Conservation (phyloP, 2,888 invertebrate species). For the Coenonympha arcania region DNA sequence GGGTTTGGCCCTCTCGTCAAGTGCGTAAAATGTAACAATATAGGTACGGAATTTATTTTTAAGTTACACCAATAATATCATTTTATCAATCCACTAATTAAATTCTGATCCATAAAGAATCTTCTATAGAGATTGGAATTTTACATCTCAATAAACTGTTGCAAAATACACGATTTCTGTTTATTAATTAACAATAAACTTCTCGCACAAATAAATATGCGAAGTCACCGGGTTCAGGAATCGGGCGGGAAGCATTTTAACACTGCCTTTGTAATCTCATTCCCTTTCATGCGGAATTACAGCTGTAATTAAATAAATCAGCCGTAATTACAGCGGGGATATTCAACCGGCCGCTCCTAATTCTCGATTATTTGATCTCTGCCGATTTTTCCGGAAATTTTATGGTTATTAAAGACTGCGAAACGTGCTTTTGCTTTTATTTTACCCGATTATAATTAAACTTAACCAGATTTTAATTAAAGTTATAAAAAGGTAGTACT, state of each 20-base stretch:
- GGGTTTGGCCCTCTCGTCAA: no score
- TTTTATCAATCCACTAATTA: no score
- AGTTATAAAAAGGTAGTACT: no score
- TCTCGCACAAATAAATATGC: constrained; percentile 17
- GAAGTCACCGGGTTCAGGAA: constrained; percentile 17
- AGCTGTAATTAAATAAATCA: constrained; percentile 22
- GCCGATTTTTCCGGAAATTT: constrained; percentile 3
- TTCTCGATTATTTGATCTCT: constrained; percentile 14
- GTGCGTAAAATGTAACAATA: no score
- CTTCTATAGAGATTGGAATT: neutral
- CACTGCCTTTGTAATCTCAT: constrained; percentile 21
- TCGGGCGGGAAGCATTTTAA: constrained; percentile 17
- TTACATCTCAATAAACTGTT: neutral
- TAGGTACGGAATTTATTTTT: no score
- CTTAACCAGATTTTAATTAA: neutral
- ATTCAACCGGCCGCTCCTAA: constrained; percentile 11
- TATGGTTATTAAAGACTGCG: neutral
- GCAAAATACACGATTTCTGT: constrained; percentile 23
- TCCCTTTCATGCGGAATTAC: constrained; percentile 24
- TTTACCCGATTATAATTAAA: neutral
- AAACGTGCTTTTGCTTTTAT: neutral
- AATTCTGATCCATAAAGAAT: no score
- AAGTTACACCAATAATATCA: no score
- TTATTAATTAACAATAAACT: constrained; percentile 22
- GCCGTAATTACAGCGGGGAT: constrained; percentile 19